Conservation (phyloP, 1,140 invertebrate species). For the Contarinia nasturtii region DNA sequence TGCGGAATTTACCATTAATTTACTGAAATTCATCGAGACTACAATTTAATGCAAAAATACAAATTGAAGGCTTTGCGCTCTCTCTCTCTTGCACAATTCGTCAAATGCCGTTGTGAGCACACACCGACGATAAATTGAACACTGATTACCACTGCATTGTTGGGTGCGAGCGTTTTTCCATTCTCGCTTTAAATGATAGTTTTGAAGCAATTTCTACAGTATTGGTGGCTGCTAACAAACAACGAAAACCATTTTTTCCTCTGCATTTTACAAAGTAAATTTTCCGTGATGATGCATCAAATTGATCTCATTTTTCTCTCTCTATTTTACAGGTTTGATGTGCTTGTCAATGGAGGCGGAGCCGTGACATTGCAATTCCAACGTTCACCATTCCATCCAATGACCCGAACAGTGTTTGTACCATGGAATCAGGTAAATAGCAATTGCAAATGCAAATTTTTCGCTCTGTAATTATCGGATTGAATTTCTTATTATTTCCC, state of each 20-base stretch:
- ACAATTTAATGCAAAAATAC: too few relatives aligned
- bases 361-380: conserved; percentile 93
- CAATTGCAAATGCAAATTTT: background rate
- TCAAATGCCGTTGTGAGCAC: too few relatives aligned
- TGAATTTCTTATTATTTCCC: too few relatives aligned
- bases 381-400: conserved; percentile 71
- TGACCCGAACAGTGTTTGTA: conserved; percentile 74
- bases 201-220: too few relatives aligned
- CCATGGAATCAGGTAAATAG: conserved; percentile 60
- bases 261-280: background rate
- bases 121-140: too few relatives aligned
- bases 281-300: background rate
- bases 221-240: background rate
- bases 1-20: too few relatives aligned
- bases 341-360: conserved; percentile 96
- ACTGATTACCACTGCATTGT: too few relatives aligned
- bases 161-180: too few relatives aligned
- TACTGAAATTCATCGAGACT: too few relatives aligned
- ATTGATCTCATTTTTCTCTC: background rate
- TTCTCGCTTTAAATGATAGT: too few relatives aligned
- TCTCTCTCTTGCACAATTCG: too few relatives aligned
- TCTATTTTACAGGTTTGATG: conserved; percentile 67
- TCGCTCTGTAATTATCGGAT: background rate
- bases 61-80: too few relatives aligned
- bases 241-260: background rate